These are phyloP conservation scores for Tridacna crocea DNA, from an alignment of 2,888 invertebrate genomes.

Conservation along the genomic window DNA sequence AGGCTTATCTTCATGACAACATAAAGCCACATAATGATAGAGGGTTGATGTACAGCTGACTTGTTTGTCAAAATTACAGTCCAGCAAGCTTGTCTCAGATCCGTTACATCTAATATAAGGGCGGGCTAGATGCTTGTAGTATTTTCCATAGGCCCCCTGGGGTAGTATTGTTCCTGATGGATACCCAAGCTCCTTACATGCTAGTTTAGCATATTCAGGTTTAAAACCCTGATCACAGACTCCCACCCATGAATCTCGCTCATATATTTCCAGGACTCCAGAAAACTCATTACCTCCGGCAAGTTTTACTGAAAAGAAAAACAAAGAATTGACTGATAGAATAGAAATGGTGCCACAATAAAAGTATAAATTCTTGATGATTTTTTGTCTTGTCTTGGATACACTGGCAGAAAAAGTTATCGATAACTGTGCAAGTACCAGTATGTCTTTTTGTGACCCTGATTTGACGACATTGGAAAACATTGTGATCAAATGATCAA, in stretches of 20 bases:
- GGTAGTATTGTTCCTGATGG: slow-evolving; percentile 61
- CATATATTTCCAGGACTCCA: slow-evolving; percentile 67
- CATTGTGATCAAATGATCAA: no score
- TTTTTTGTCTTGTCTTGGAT: no score
- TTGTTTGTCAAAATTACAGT: slow-evolving; percentile 63
- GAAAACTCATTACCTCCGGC: slow-evolving; percentile 45
- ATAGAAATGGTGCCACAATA: no score
- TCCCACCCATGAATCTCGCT: slow-evolving; percentile 87
- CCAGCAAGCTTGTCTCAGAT: slow-evolving; percentile 62
- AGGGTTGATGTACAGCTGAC: slow-evolving; percentile 56
- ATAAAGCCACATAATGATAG: slow-evolving; percentile 67
- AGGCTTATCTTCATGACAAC: slow-evolving; percentile 65
- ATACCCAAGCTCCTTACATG: slow-evolving; percentile 89
- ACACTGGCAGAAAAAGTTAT: no score
- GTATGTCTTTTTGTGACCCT: no score
- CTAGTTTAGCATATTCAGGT: slow-evolving; percentile 88
- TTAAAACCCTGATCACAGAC: slow-evolving; percentile 91
- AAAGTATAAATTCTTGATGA: no score
- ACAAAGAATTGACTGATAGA: background rate
- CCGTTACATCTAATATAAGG: slow-evolving; percentile 65
- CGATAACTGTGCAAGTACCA: no score
- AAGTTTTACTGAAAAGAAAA: slow-evolving; percentile 63
- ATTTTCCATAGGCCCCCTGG: slow-evolving; percentile 65
- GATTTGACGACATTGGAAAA: no score
- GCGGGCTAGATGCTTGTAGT: slow-evolving; percentile 54